Evolutionary conservation across 2,888 invertebrate genomes (phyloP), one percentile per base, ranked within the genome.

Genomic region (Spodoptera exigua): DNA sequence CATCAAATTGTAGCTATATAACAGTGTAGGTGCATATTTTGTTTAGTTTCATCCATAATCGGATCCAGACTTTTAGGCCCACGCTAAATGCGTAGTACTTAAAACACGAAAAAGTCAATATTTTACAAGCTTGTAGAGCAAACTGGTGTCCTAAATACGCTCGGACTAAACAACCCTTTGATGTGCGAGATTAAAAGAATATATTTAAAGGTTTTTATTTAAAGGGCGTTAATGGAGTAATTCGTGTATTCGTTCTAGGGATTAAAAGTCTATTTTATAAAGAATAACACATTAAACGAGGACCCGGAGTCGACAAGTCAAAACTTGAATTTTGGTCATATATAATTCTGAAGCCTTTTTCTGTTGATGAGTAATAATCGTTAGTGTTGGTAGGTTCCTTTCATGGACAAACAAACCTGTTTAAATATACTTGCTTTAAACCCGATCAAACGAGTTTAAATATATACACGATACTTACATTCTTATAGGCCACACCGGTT

Each of bases 391-490:
- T 71, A 55, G 41, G 56, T 53, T 61, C 39, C 34, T 58, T 67
- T 74, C 52, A 64, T 66, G 59, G 58, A 46, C 62, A 63, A 69
- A 66, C 58, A 66, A 73, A 58, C 70, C 63, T 62, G 60, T 76
- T 72, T 54, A 60, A 66, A 65, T 13, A 64, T 68, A 72, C 70
- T 66, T 52, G 70, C 64, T 70, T 57, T 53, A 55, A 72, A 58
- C 52, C 32, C 55, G 61, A 67, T 59, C 51, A 61, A 75, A 67
- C 75, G 36, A 71, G 71, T 75, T 75, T 63, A 57, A 65, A 61
- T 49, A 66, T 49, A 66, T 40, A 61, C 46, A 52, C 17, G 55
- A 53, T 63, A 56, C 52, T 55, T 55, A 56, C 59, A 61, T 66
- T 74, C 55, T 60, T 63, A 62, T 58, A 70, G 74, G 65, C 57